Evolutionary conservation across 2,797 vertebrate species (phyloP).

Genomic region (Urophycis tenuis): DNA sequence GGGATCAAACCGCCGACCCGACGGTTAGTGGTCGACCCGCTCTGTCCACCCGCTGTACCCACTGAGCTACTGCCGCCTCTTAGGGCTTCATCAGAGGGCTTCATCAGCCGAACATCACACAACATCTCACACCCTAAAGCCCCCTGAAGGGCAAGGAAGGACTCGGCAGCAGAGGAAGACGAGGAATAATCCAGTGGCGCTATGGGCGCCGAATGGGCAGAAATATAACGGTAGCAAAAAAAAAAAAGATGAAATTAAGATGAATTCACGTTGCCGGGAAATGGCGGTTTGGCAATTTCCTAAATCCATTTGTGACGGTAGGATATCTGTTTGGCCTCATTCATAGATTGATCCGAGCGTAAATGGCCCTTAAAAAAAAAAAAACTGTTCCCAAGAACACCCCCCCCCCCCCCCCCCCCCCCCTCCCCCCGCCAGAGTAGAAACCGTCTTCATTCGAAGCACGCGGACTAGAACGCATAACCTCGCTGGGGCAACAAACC

Average conservation of each 20-base stretch:
- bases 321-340: neutral
- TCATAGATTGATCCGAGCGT: neutral
- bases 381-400: neutral
- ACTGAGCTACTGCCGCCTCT: no score
- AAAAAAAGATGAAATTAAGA: neutral
- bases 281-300: neutral
- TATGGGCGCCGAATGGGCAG: neutral
- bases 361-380: neutral
- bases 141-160: neutral
- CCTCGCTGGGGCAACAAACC: neutral
- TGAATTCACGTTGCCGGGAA: neutral
- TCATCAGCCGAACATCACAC: neutral
- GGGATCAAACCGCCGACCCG: no score
- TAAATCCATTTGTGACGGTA: neutral
- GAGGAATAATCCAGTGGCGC: neutral
- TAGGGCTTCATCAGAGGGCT: neutral
- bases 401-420: no score
- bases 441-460: neutral
- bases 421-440: no score
- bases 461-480: neutral
- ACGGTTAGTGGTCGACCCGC: no score
- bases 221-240: neutral
- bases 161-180: neutral
- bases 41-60: no score
- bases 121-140: neutral